A percentile compares a stretch with the other conserved stretches of the same genome.
Conservation (phyloP, 2,888 invertebrate species). For the Caradrina clavipalpis region DNA sequence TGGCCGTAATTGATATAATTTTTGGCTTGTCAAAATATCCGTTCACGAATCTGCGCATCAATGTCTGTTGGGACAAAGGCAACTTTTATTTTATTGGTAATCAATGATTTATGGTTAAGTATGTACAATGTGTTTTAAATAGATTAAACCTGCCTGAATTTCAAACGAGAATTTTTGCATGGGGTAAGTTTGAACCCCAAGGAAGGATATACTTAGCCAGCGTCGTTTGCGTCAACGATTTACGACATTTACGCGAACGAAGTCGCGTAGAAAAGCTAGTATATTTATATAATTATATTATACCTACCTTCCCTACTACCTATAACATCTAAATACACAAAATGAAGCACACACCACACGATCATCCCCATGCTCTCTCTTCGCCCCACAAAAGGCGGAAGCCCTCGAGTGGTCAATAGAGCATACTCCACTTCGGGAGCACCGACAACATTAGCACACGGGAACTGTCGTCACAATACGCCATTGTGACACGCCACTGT, state of each 20-base stretch:
- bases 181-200: too few species aligned
- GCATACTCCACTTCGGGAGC: conserved; percentile 63
- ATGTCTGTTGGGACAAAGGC: background rate
- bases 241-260: too few species aligned
- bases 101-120: background rate
- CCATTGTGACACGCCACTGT: conserved; percentile 83
- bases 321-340: background rate
- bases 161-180: too few species aligned
- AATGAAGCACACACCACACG: conserved; percentile 18
- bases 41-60: background rate
- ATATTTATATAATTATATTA: too few species aligned
- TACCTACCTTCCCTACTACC: too few species aligned
- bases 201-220: too few species aligned
- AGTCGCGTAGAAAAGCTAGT: too few species aligned
- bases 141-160: too few species aligned
- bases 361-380: conserved; percentile 31
- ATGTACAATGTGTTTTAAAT: too few species aligned
- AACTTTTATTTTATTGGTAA: background rate
- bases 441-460: conserved; percentile 56
- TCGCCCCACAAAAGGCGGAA: conserved; percentile 73
- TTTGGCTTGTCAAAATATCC: conserved; percentile 40
- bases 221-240: too few species aligned
- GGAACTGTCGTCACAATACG: conserved; percentile 74
- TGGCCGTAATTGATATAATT: conserved; percentile 34
- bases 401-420: conserved; percentile 84